Conservation (phyloP, 2,888 invertebrate genomes). For the Pharmacophagus antenor region DNA sequence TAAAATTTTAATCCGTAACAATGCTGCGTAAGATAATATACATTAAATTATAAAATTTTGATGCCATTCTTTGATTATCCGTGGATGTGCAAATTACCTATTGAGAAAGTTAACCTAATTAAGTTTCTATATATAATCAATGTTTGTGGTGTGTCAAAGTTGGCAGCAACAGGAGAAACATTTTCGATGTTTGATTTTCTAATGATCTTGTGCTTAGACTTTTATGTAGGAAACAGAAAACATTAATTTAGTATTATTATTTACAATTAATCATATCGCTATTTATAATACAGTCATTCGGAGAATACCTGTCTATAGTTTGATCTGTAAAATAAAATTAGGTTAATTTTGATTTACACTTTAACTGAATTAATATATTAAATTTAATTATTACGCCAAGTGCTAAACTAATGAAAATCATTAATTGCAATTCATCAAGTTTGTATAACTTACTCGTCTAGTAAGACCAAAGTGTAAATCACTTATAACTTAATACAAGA, state of each 20-base stretch:
- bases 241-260: slow-evolving; percentile 29
- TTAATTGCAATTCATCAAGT: not conserved
- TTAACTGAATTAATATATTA: not conserved
- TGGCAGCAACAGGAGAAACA: slow-evolving; percentile 16
- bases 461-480: too few species aligned
- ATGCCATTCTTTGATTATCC: not conserved
- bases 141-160: slow-evolving; percentile 17
- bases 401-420: not conserved
- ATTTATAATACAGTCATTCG: slow-evolving; percentile 8
- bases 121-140: slow-evolving; percentile 17
- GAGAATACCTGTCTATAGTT: slow-evolving; percentile 1
- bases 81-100: not conserved
- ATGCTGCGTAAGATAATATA: not conserved
- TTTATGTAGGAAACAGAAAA: slow-evolving; percentile 30
- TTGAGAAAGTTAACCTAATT: not conserved
- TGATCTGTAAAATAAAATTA: not conserved
- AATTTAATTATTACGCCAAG: not conserved
- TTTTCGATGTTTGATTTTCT: slow-evolving; percentile 22
- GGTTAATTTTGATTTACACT: not conserved
- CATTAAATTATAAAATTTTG: not conserved
- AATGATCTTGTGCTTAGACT: slow-evolving; percentile 28
- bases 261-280: slow-evolving; percentile 11
- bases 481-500: too few species aligned
- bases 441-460: too few species aligned
- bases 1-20: too few species aligned